phyloP scores from a whole-genome alignment of 2,888 invertebrate genomes.

The Microplitis deprimator region DNA sequence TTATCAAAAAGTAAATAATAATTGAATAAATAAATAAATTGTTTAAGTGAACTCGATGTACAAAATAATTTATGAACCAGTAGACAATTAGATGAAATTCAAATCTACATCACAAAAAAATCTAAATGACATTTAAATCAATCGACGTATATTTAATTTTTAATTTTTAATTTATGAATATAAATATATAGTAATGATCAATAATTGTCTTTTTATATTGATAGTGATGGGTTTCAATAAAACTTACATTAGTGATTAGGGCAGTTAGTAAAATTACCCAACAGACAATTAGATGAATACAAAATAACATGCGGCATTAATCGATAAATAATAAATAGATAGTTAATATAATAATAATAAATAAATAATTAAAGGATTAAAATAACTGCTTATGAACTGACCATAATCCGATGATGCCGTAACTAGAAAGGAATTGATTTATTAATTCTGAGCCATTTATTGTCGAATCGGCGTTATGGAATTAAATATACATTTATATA shows the following conservation, averaged over 20 bases:
- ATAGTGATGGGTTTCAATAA: conserved; percentile 19
- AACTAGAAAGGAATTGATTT: conserved; percentile 62
- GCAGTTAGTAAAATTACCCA: conserved; percentile 39
- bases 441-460: conserved; percentile 54
- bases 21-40: neutral
- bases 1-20: neutral
- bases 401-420: conserved; percentile 65
- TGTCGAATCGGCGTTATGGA: neutral
- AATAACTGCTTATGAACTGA: conserved; percentile 60
- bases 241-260: conserved; percentile 31
- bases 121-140: neutral
- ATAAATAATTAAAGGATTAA: conserved; percentile 45
- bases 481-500: too few species aligned
- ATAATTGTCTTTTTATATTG: conserved; percentile 14
- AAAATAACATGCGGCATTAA: conserved; percentile 29
- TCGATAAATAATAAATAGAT: conserved; percentile 34
- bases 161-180: neutral
- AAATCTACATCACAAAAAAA: neutral
- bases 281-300: conserved; percentile 24
- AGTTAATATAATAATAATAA: neutral
- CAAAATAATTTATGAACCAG: neutral
- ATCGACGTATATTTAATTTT: neutral
- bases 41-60: neutral
- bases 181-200: neutral
- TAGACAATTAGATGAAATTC: neutral